Conservation (phyloP, 2,888 invertebrate genomes). For the Nymphalis polychloros region DNA sequence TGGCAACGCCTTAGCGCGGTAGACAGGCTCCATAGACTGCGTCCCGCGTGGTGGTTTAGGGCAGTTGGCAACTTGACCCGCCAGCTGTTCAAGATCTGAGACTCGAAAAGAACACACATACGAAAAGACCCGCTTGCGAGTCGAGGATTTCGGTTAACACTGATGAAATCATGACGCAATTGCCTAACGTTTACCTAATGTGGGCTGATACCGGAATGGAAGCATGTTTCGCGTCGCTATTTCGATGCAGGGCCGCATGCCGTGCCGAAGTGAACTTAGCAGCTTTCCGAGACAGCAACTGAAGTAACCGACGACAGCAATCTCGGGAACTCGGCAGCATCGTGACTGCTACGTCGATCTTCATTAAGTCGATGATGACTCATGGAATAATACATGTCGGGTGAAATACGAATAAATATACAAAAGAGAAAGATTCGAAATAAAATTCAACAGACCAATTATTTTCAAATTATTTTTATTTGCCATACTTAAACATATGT, state of each 20-base stretch:
- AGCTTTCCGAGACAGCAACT: slow-evolving; percentile 45
- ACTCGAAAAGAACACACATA: slow-evolving; percentile 66
- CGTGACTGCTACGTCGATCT: slow-evolving; percentile 59
- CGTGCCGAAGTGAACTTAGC: slow-evolving; percentile 46
- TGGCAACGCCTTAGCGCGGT: slow-evolving; percentile 26
- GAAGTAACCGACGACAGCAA: slow-evolving; percentile 43
- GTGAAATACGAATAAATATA: slow-evolving; percentile 68
- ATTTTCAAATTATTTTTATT: slow-evolving; percentile 67
- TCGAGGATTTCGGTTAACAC: slow-evolving; percentile 42
- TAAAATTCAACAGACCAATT: slow-evolving; percentile 58
- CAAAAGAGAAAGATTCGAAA: slow-evolving; percentile 47
- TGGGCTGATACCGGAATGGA: slow-evolving; percentile 76
- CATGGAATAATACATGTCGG: slow-evolving; percentile 80
- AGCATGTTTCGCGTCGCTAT: slow-evolving; percentile 51
- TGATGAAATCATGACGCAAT: slow-evolving; percentile 60
- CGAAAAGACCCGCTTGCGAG: slow-evolving; percentile 55
- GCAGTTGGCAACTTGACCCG: slow-evolving; percentile 27
- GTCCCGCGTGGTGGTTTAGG: slow-evolving; percentile 11
- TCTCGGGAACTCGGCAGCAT: slow-evolving; percentile 59
- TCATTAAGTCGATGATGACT: slow-evolving; percentile 70
- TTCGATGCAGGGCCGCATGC: slow-evolving; percentile 48
- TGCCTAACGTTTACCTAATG: slow-evolving; percentile 75
- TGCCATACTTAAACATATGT: slow-evolving; percentile 79
- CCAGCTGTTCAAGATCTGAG: slow-evolving; percentile 33
- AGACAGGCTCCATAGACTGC: slow-evolving; percentile 15